Evolutionary conservation across 2,888 invertebrate species (phyloP), one percentile per base, ranked within the genome.

Genomic region (Pristionchus maxplancki): DNA sequence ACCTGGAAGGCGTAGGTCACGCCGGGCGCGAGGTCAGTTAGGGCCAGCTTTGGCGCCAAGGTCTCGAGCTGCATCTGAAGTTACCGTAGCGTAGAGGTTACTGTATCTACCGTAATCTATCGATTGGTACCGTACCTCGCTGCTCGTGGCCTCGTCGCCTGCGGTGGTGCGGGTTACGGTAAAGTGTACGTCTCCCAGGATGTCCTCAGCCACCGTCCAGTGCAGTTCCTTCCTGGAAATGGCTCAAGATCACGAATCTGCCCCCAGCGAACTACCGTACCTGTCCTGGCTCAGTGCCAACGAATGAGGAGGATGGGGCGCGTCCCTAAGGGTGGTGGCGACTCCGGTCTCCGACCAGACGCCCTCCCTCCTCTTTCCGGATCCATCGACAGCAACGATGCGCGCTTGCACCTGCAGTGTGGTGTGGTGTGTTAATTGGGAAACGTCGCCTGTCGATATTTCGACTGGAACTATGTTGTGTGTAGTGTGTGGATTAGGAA

Each of bases 281-380:
- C 64, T 83, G 58, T 90, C 90, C 15, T 37, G 11, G 28, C 37
- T 40, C 8, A 90, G 58, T 31, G 81, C 74, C 24, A 90, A 67
- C 5, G 89, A 83, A 15, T 64, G 81, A 8, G 90, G 89, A 4
- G 89, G 64, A n/a, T 44, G 85, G 11, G 90, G 90, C 8, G 89
- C 88, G 24, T 89, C 89, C 11, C 88, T 87, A n/a, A 88, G 84
- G 31, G 90, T 88, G 48, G 64, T 31, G 11, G 53, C 88, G 6
- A 17, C 28, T 40, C 87, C 87, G 15, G 74, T 87, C n/a, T 28
- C 0, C 1, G 37, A 37, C 87, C 87, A 87, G 13, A 78, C 87
- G 9, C 87, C 87, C 31, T 87, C 87, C 78, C 28, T 37, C 20
- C 87, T 15, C 53, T 53, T 58, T 1, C 87, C 87, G 13, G 37